Percentiles rank a stretch among this genome's conserved stretches.
These are phyloP conservation scores for Leptopilina myrica DNA, from an alignment of 2,888 invertebrate species.

Conservation along the genomic window DNA sequence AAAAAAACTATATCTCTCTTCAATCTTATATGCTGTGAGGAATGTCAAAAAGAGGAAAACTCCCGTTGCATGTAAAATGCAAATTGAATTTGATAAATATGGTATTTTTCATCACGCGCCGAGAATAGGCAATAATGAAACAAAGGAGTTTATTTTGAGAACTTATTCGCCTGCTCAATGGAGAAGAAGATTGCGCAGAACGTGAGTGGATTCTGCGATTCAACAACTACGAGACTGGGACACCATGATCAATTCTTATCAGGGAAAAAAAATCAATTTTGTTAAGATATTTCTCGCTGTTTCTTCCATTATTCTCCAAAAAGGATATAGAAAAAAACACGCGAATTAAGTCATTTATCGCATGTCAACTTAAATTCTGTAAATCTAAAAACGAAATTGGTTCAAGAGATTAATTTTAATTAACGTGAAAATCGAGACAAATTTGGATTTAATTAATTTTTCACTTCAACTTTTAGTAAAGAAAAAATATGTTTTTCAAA, in stretches of 20 bases:
- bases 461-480: no score
- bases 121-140: neutral
- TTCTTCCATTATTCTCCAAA: neutral
- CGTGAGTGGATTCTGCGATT: constrained; percentile 40
- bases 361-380: constrained; percentile 2
- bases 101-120: constrained; percentile 2
- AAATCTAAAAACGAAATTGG: no score
- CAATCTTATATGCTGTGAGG: neutral
- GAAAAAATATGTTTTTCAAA: no score
- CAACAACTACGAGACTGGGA: neutral
- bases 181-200: neutral
- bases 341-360: constrained; percentile 49
- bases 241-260: constrained; percentile 42
- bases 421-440: no score
- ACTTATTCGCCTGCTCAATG: constrained; percentile 26
- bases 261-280: constrained; percentile 36
- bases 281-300: constrained; percentile 38
- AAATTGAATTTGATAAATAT: constrained; percentile 9
- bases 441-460: no score
- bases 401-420: no score
- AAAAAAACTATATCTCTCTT: no score
- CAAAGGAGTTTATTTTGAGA: neutral
- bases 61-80: neutral
- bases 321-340: neutral
- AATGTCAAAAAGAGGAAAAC: neutral